Evolutionary conservation across 2,888 invertebrate genomes (phyloP).

Genomic region (Pristionchus exspectatus): DNA sequence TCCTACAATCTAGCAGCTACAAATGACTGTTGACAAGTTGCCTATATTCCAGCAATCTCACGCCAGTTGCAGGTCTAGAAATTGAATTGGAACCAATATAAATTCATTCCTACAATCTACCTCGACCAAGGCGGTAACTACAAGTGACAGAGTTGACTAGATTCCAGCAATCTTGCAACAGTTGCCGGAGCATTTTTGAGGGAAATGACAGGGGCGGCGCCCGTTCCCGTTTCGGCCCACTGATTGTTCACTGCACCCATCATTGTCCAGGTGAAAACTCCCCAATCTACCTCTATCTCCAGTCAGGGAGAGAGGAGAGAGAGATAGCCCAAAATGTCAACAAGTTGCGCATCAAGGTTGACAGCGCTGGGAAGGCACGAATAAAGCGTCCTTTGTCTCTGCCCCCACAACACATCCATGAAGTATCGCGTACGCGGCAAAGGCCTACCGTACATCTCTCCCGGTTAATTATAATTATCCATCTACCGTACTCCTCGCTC

Average conservation of each 20-base stretch:
- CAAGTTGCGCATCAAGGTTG: slow-evolving; percentile 43
- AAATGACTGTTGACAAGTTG: too few relatives aligned
- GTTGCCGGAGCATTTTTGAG: background rate
- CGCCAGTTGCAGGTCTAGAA: background rate
- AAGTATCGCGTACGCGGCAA: background rate
- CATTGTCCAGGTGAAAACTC: background rate
- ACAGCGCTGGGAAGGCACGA: background rate
- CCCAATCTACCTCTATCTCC: background rate
- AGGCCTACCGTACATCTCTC: background rate
- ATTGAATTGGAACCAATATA: background rate
- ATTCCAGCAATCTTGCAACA: too few relatives aligned
- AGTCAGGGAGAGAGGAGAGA: background rate
- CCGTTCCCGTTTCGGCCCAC: slow-evolving; percentile 7
- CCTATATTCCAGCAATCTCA: too few relatives aligned
- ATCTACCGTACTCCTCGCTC: too few relatives aligned
- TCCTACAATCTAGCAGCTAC: too few relatives aligned
- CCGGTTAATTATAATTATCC: background rate
- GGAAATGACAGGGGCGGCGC: background rate
- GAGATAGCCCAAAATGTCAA: background rate
- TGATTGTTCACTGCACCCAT: slow-evolving; percentile 43
- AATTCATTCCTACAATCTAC: too few relatives aligned
- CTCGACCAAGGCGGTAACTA: too few relatives aligned
- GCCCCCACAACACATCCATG: background rate
- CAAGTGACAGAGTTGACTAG: too few relatives aligned
- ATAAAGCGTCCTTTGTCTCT: slow-evolving; percentile 20